Conservation (phyloP, 2,797 vertebrate genomes). For the Falco biarmicus region DNA sequence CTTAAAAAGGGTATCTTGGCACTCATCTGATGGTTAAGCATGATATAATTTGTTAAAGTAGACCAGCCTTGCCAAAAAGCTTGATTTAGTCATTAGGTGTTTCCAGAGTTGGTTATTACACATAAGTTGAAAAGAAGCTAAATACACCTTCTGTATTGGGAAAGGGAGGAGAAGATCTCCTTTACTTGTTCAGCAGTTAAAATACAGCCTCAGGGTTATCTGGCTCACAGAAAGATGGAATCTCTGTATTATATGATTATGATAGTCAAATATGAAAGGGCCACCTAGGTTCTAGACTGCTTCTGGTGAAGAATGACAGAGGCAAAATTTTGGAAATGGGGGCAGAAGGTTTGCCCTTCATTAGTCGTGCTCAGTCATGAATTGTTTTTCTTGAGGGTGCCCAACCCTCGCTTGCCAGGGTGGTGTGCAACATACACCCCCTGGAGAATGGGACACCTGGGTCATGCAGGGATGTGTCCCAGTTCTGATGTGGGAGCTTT, state of each 20-base stretch:
- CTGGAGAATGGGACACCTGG: background rate
- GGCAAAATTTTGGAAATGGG: background rate
- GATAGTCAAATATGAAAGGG: background rate
- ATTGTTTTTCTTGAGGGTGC: background rate
- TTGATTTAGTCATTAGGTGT: background rate
- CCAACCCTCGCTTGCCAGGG: background rate
- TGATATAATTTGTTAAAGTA: background rate
- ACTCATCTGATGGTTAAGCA: background rate
- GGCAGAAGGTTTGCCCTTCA: background rate
- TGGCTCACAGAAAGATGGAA: background rate
- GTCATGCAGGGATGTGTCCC: fast-evolving
- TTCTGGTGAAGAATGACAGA: background rate
- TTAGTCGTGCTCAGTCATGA: background rate
- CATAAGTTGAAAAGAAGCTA: background rate
- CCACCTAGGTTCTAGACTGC: background rate
- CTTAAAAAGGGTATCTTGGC: background rate
- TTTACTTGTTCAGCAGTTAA: background rate
- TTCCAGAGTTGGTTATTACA: background rate
- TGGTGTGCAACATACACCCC: background rate
- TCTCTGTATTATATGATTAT: background rate
- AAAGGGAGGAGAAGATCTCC: background rate
- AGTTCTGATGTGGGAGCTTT: fast-evolving
- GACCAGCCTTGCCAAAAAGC: background rate
- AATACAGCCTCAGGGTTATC: background rate
- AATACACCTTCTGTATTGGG: background rate